Evolutionary conservation across 2,797 vertebrate genomes (phyloP), one percentile per base, ranked within the genome.

Genomic region (Ciconia nigra): DNA sequence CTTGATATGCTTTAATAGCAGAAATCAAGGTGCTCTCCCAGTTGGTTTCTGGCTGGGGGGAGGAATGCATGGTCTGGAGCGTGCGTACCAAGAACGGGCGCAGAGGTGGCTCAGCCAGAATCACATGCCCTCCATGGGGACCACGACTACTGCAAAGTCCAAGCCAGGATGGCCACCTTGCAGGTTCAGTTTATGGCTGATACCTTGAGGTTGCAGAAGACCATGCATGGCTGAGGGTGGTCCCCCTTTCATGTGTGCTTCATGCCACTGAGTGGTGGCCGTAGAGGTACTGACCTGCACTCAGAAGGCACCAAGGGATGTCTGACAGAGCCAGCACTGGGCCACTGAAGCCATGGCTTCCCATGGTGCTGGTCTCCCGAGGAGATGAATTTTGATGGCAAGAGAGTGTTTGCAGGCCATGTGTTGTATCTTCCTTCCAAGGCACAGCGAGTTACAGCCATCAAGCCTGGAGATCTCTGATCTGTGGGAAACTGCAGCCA

Each of bases 61-160:
- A 83, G 63, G 41, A 71, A 73, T 2, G 1, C 7, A 4, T 11
- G 13, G 19, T 15, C 44, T 89, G 49, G 39, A 87, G 35, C 9
- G 15, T 5, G 7, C 0, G 5, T 26, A 19, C 33, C 12, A 33
- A 46, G 35, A 33, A 35, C 0, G 0, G 31, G 33, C 2, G 4
- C 29, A 42, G 62, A 81, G 35, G 10, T 59, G 25, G 7, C 35
- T 62, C 47, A 54, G 51, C 29, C 26, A 47, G 80, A 83, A 66
- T 37, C 62, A 19, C 12, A 1, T 0, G 0, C 2, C 31, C 2
- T 51, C 12, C 3, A 1, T 0, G 2, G 9, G 10, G 11, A 71
- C 51, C 25, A 2, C 37, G 71, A 35, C 28, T 35, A 15, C n/a
- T 63, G n/a, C n/a, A n/a, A 21, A 25, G 63, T 72, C 44, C 58